Evolutionary conservation across 2,797 vertebrate genomes (phyloP).

Genomic region (Cephalopachus bancanus): DNA sequence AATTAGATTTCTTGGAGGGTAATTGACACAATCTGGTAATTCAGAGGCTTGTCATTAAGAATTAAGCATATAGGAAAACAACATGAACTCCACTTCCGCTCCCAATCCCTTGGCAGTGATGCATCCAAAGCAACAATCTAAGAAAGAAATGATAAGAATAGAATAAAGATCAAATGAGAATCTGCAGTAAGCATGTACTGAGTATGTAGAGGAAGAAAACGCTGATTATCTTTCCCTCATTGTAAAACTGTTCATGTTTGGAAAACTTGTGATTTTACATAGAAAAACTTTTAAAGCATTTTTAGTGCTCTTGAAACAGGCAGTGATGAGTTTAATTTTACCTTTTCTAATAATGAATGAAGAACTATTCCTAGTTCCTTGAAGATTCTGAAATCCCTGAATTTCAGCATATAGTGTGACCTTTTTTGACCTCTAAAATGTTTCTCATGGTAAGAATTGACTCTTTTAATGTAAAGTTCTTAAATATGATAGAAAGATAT

Average conservation of each 20-base stretch:
- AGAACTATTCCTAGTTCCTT: neutral
- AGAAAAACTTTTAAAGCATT: neutral
- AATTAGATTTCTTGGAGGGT: conserved; percentile 85
- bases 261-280: neutral
- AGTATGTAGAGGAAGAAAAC: neutral
- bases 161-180: neutral
- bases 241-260: neutral
- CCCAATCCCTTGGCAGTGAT: neutral
- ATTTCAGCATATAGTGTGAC: neutral
- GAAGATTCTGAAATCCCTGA: neutral
- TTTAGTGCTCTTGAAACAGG: neutral
- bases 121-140: neutral
- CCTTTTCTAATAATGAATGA: neutral
- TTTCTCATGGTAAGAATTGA: neutral
- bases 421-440: neutral
- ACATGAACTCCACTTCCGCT: conserved; percentile 57
- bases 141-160: neutral
- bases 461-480: neutral
- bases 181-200: neutral
- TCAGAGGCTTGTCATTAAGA: conserved; percentile 83
- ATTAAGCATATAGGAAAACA: conserved; percentile 80
- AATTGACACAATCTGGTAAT: conserved; percentile 83
- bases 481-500: neutral
- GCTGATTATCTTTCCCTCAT: neutral
- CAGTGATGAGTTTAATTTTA: neutral